Conservation (phyloP, 92 coral and sea anemone species). For the Isaurus tuberculatus region DNA sequence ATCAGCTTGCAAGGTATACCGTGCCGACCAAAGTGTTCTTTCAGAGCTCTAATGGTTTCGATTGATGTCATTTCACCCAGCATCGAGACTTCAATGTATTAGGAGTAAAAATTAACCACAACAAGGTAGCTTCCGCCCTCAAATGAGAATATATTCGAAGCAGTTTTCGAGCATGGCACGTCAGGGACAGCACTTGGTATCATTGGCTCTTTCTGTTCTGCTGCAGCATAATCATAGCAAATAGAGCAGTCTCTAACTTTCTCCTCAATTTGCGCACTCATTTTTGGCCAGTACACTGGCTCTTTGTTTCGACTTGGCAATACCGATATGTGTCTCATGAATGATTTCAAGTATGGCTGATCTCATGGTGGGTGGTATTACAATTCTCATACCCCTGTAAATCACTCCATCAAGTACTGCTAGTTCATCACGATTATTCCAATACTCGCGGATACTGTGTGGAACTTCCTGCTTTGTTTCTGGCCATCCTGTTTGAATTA, state of each 20-base stretch:
- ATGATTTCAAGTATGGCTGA: conserved; percentile 53
- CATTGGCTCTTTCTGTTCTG: conserved; percentile 65
- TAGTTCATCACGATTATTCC: conserved; percentile 57
- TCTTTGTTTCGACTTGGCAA: conserved; percentile 62
- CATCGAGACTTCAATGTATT: conserved; percentile 71
- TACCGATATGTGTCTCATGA: no score
- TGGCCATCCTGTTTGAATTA: conserved; percentile 56
- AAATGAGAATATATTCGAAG: conserved; percentile 67
- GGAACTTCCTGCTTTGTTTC: conserved; percentile 59
- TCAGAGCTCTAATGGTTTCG: no score
- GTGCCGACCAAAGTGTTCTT: no score
- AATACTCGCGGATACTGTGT: conserved; percentile 44
- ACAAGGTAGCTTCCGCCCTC: conserved; percentile 57
- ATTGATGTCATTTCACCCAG: no score
- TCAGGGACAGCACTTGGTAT: conserved; percentile 63
- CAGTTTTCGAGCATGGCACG: conserved; percentile 65
- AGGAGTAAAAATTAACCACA: conserved; percentile 67
- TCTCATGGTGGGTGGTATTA: conserved; percentile 67
- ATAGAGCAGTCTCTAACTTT: conserved; percentile 54
- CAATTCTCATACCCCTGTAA: conserved; percentile 55
- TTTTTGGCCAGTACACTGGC: conserved; percentile 72
- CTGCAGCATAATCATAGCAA: conserved; percentile 58
- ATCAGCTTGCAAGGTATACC: no score
- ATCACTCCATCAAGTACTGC: conserved; percentile 50
- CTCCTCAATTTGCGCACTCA: conserved; percentile 59